Conservation (phyloP, 2,888 invertebrate species). For the Pammene fasciana region DNA sequence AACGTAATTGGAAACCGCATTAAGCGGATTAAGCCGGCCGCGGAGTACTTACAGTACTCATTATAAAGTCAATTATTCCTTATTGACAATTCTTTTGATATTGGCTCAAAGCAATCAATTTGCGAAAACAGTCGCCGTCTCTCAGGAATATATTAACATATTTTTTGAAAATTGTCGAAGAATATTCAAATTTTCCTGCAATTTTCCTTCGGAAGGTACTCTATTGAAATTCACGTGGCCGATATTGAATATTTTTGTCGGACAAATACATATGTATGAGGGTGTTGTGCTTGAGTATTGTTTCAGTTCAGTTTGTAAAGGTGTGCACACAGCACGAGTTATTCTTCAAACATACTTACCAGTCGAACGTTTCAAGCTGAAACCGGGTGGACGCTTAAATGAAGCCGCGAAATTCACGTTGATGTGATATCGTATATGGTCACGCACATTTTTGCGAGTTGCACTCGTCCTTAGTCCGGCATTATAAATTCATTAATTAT, state of each 20-base stretch:
- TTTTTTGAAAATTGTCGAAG: slow-evolving; percentile 69
- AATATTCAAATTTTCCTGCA: slow-evolving; percentile 77
- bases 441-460: no score
- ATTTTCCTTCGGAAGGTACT: slow-evolving; percentile 72
- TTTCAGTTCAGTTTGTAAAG: neutral
- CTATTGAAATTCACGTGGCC: slow-evolving; percentile 71
- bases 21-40: slow-evolving; percentile 14
- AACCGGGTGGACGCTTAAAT: no score
- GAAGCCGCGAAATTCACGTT: no score
- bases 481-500: no score
- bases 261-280: slow-evolving; percentile 64
- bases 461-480: no score
- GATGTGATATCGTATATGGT: no score
- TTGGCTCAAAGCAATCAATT: slow-evolving; percentile 72
- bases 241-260: slow-evolving; percentile 73
- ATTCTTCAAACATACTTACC: no score
- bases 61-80: slow-evolving; percentile 51
- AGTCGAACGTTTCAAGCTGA: no score
- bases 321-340: no score
- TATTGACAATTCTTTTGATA: slow-evolving; percentile 67
- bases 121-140: slow-evolving; percentile 72
- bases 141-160: slow-evolving; percentile 74
- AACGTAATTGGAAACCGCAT: slow-evolving; percentile 14
- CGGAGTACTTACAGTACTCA: slow-evolving; percentile 8
- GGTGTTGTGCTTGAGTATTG: slow-evolving; percentile 28